phyloP scores from a whole-genome alignment of 1,140 invertebrate species.

The Amphibalanus amphitrite region DNA sequence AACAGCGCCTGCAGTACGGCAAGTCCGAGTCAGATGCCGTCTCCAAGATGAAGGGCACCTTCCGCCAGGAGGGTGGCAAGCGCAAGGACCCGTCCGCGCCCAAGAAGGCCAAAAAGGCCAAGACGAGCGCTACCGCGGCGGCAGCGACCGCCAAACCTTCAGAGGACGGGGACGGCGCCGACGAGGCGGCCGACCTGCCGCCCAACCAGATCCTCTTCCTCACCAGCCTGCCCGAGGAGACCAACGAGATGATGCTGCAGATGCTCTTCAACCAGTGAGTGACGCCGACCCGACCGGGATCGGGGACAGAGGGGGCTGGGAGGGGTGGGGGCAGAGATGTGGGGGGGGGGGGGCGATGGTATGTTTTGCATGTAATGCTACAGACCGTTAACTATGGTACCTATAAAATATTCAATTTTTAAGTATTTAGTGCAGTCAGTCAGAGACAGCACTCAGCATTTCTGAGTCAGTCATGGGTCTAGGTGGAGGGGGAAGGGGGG shows the following conservation, averaged over 20 bases:
- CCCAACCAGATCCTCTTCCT: constrained; percentile 99
- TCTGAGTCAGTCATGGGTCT: too few relatives aligned
- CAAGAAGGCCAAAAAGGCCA: constrained; percentile 49
- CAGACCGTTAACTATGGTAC: too few relatives aligned
- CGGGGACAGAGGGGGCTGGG: too few relatives aligned
- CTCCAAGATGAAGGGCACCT: constrained; percentile 93
- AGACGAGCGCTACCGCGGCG: constrained; percentile 25
- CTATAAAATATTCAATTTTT: too few relatives aligned
- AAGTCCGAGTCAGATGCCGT: constrained; percentile 88
- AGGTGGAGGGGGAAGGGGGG: too few relatives aligned
- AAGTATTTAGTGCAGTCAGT: too few relatives aligned
- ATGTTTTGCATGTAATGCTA: too few relatives aligned
- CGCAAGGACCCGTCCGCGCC: constrained; percentile 44
- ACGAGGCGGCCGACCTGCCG: constrained; percentile 51
- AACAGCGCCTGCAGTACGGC: constrained; percentile 37
- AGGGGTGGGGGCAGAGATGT: too few relatives aligned
- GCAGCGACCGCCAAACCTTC: not conserved
- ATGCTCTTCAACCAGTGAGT: constrained; percentile 91
- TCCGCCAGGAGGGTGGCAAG: constrained; percentile 68
- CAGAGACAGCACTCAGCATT: too few relatives aligned
- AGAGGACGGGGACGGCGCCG: constrained; percentile 2
- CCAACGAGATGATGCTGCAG: constrained; percentile 97
- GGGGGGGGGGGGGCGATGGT: too few relatives aligned
- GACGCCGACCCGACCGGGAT: too few relatives aligned
- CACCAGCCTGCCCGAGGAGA: constrained; percentile 95